A percentile compares a stretch with the other conserved stretches of the same genome.
Evolutionary conservation across 2,888 invertebrate genomes (phyloP).

Genomic region (Antheraea yamamai): DNA sequence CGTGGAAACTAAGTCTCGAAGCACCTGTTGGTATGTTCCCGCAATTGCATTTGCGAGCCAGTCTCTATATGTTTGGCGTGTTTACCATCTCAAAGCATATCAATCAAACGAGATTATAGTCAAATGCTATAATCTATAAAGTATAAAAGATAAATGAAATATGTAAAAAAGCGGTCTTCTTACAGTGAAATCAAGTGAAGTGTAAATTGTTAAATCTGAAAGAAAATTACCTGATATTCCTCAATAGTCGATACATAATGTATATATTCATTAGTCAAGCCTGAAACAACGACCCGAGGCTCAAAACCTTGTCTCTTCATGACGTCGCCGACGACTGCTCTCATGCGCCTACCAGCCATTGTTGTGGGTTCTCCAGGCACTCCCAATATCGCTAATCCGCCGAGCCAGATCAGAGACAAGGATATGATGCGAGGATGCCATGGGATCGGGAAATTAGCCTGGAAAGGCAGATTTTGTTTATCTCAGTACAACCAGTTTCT

Average conservation of each 20-base stretch:
- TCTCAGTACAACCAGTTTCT: not conserved
- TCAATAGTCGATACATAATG: constrained; percentile 92
- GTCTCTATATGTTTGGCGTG: too few relatives aligned
- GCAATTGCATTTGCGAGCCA: too few relatives aligned
- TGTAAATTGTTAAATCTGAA: not conserved
- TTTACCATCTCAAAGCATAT: too few relatives aligned
- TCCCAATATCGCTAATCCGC: constrained; percentile 85
- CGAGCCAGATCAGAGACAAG: constrained; percentile 86
- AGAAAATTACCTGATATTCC: constrained; percentile 85
- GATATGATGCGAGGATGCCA: constrained; percentile 91
- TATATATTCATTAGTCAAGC: constrained; percentile 90
- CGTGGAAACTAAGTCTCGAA: too few relatives aligned
- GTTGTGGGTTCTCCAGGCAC: constrained; percentile 95
- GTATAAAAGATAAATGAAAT: too few relatives aligned
- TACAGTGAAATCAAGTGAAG: not conserved
- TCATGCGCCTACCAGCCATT: constrained; percentile 90
- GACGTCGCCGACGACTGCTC: constrained; percentile 62
- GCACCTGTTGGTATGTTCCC: too few relatives aligned
- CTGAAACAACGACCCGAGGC: constrained; percentile 85
- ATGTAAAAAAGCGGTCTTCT: too few relatives aligned
- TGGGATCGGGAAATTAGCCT: constrained; percentile 84
- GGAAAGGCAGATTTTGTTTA: constrained; percentile 21
- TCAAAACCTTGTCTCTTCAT: constrained; percentile 61
- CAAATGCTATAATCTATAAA: too few relatives aligned
- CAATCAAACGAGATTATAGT: too few relatives aligned